phyloP scores from a whole-genome alignment of 2,888 invertebrate species.

The Caenorhabditis panamensis region DNA sequence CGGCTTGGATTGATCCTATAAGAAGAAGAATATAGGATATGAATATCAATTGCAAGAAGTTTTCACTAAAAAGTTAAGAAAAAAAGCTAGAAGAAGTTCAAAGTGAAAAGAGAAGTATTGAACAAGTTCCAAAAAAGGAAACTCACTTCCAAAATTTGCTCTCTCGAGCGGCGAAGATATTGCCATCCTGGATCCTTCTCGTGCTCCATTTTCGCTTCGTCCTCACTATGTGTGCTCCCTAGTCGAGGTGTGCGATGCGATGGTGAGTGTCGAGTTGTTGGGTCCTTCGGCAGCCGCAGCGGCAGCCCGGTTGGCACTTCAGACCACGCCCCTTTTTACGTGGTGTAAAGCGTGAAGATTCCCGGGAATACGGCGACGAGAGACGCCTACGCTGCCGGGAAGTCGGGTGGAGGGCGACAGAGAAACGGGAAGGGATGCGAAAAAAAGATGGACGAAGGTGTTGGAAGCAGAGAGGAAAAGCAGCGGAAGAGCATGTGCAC shows the following conservation, averaged over 20 bases:
- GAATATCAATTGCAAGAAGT: too few species aligned
- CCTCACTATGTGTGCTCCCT: constrained; percentile 54
- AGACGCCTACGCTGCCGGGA: constrained; percentile 47
- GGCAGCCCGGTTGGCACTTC: constrained; percentile 34
- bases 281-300: neutral
- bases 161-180: constrained; percentile 79
- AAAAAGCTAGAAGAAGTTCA: neutral
- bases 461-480: neutral
- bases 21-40: neutral
- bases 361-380: constrained; percentile 34
- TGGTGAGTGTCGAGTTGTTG: constrained; percentile 41
- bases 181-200: constrained; percentile 81
- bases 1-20: constrained; percentile 95
- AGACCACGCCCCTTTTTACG: constrained; percentile 46
- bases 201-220: constrained; percentile 76
- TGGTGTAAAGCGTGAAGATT: constrained; percentile 44
- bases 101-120: neutral
- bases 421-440: constrained; percentile 1
- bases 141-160: constrained; percentile 79
- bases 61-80: neutral
- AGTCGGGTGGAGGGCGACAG: constrained; percentile 22
- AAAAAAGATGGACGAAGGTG: constrained; percentile 4
- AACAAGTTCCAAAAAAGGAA: constrained; percentile 72
- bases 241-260: constrained; percentile 60
- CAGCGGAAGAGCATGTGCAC: neutral